Evolutionary conservation across 2,797 vertebrate genomes (phyloP), one percentile per base, ranked within the genome.

Genomic region (Mormyrus hasselquistii): DNA sequence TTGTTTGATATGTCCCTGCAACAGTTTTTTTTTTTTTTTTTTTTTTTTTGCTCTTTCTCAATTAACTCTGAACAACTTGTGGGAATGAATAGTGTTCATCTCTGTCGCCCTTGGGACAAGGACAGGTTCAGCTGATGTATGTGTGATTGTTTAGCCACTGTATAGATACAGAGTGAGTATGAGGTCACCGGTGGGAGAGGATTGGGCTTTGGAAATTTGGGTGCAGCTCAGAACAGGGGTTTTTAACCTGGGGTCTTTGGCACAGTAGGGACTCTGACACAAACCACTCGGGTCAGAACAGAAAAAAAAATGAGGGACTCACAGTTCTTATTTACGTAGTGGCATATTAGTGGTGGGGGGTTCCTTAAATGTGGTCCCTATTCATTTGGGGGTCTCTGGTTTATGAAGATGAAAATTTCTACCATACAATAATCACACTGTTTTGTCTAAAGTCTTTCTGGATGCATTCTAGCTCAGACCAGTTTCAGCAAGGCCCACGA

Each of bases 21-120:
- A 44, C 57, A 47, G 85, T 19, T 2, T 49, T 49, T n/a, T 59
- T 73, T 25, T 38, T 49, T n/a, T 57, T 73, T 25, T 38, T 53
- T 5, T 41, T 47, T 62, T 52, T 86, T 52, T n/a, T 25, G 49
- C 14, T 10, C 62, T 38, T 89, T 83, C 47, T 87, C 79, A 90
- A 53, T 90, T 90, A 90, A 88, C 25, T 50, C 41, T 22, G 86
- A 49, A 14, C 76, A 10, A 38, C 25, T 19, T 38, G 69, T 82
- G 73, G 76, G 62, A 65, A 87, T 87, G 89, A 87, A 59, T 62
- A 83, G 86, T 57, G 87, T 38, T 85, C 79, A 73, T 49, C 76
- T 47, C 25, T 6, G 16, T 65, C n/a, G 16, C 76, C 89, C 89
- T 85, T 53, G 87, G 83, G 22, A 44, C 57, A 19, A 55, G 57